Base-by-base conservation (phyloP, 2,888 invertebrate genomes). In the Amblyjoppa proteus region DNA sequence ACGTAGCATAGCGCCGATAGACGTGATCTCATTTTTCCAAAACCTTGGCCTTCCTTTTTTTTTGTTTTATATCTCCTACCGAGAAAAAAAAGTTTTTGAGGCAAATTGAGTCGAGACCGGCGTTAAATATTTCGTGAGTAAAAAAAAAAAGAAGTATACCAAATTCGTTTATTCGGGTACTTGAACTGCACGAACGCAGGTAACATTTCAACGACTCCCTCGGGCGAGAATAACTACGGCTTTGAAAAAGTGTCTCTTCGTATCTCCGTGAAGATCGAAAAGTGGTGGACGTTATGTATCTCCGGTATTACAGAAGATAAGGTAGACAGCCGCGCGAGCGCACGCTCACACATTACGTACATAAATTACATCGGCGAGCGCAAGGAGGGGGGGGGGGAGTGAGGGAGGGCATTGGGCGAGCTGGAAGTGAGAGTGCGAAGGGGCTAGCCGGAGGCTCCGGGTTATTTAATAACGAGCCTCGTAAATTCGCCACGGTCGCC, bases 401-500 rank as follows among this genome's bases (percentile, higher is more conserved):
- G 69, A 11, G 66, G 38, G 53, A 45, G 28, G 53, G 41, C 16
- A 31, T 41, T 11, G 64, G 74, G 64, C 28, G 41, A 71, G 61
- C 9, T 41, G 61, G 58, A 41, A 66, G 56, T 76, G 69, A 53
- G 53, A 51, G 61, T 7, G n/a, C 49, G 16, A 41, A 38, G 75
- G 6, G 49, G 75, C 79, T 25, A 20, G 56, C 45, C 45, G 64
- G 73, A 78, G 75, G 70, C 71, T 31, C 61, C 75, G 61, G 87
- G 87, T 88, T 88, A 88, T 91, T 90, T 91, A 91, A 90, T 91
- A 91, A 91, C 88, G 87, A 84, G 88, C 88, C 88, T 89, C 90
- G 89, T 90, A 91, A 90, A 91, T 91, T 91, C 87, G 82, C 88
- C 66, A 61, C 53, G 73, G 84, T 84, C 85, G 70, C 80, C 76